A percentile compares a stretch with the other conserved stretches of the same genome.
These are phyloP conservation scores for Meghimatium bilineatum DNA, from an alignment of 2,888 invertebrate species.

Conservation along the genomic window DNA sequence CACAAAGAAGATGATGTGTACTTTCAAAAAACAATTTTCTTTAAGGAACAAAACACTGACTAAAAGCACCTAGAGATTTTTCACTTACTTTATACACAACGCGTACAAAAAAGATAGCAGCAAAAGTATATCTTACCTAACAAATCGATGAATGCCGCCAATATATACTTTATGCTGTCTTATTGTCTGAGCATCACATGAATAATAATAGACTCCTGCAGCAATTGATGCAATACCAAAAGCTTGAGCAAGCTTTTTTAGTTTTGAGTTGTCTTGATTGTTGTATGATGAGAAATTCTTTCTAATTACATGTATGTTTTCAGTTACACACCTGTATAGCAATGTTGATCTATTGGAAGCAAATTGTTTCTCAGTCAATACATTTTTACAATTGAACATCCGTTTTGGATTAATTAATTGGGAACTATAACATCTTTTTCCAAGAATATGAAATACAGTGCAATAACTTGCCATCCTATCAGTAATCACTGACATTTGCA, in stretches of 20 bases:
- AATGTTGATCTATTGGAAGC: neutral
- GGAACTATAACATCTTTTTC: neutral
- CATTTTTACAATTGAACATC: neutral
- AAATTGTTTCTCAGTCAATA: neutral
- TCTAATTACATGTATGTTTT: neutral
- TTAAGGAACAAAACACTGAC: too few relatives aligned
- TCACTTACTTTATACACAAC: too few relatives aligned
- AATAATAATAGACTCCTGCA: conserved; percentile 57
- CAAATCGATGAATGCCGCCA: conserved; percentile 69
- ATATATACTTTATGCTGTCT: conserved; percentile 67
- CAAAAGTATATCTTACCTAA: conserved; percentile 55
- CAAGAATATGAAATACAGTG: neutral
- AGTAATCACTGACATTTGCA: neutral
- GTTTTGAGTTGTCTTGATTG: neutral
- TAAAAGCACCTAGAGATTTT: too few relatives aligned
- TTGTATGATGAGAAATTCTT: conserved; percentile 1
- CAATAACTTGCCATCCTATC: neutral
- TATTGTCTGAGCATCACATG: conserved; percentile 58
- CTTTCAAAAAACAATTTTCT: too few relatives aligned
- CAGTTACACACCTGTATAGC: neutral
- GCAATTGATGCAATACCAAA: conserved; percentile 50
- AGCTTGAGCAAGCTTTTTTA: conserved; percentile 1
- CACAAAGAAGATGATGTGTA: too few relatives aligned
- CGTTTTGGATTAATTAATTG: neutral
- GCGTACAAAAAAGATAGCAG: too few relatives aligned